Evolutionary conservation across 2,113 vertebrate genomes (phyloP).

Genomic region (Chlorodrepanis virens): DNA sequence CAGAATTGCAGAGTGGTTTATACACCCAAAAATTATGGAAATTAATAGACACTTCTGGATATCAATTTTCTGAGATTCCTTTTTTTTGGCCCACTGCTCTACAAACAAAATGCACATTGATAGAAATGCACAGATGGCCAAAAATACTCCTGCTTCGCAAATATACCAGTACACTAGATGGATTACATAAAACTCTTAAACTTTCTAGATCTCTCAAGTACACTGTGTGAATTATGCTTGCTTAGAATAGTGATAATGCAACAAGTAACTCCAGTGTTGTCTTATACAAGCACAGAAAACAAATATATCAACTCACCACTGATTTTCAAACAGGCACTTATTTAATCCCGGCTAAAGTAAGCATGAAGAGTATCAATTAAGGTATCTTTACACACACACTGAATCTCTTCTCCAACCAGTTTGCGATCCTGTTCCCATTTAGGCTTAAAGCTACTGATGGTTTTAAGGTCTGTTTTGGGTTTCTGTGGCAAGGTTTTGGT

Average conservation of each 20-base stretch:
- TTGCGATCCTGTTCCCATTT: not conserved
- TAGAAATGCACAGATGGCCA: not conserved
- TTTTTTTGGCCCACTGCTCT: not conserved
- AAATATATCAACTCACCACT: not conserved
- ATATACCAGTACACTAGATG: not conserved
- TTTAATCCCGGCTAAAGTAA: not conserved
- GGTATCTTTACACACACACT: not conserved
- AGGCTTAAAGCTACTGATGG: not conserved
- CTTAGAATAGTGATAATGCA: not conserved
- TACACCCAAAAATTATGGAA: not conserved
- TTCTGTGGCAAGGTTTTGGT: not conserved
- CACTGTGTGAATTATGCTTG: not conserved
- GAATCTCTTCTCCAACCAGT: not conserved
- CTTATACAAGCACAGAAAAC: not conserved
- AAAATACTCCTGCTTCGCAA: not conserved
- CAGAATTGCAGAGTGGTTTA: not conserved
- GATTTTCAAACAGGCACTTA: not conserved
- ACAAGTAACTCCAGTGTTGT: not conserved
- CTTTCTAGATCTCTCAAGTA: not conserved
- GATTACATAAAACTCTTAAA: not conserved
- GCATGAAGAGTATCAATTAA: not conserved
- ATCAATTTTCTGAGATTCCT: not conserved
- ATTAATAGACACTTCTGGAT: not conserved
- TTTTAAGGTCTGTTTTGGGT: not conserved
- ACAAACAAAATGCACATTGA: not conserved